Base-by-base conservation (phyloP, 2,888 invertebrate species). In the Nemapogon koenigi region DNA sequence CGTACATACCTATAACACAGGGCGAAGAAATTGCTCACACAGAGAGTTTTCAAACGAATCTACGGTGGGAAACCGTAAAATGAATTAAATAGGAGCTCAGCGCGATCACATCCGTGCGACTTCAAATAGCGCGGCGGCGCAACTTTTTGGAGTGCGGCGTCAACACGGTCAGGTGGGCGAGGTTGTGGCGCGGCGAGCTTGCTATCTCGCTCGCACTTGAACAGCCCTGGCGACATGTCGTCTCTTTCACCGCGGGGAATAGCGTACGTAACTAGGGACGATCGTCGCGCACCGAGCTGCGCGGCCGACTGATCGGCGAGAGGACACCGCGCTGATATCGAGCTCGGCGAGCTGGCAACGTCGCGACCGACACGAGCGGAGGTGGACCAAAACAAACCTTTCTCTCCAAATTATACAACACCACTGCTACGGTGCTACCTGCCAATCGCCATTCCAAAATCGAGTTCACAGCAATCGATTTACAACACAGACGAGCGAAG, bases 101-200 rank as follows among this genome's bases (percentile, higher is more conserved):
- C 51, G 65, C 59, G 68, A 60, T 66, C 62, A 75, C 66, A 71
- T 71, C 67, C 76, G 76, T 75, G 75, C 76, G 72, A 66, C 68
- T 70, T 68, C 72, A 72, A 73, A 73, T 75, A 76, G 76, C 76
- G 76, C 76, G 73, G 69, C 75, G 75, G 75, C 76, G 76, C 75
- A 76, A 75, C 75, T 76, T 76, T 75, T 75, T 73, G 71, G 68
- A 75, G 73, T 69, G 69, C 75, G 75, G 73, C 76, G 65, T 76
- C 76, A 76, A 75, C 78, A 76, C 75, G 71, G 75, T 78, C 78
- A 78, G 78, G 78, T 78, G 78, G 76, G 76, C 73, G 76, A 76
- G 72, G 76, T 78, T 76, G 78, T 78, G 78, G 75, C 76, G 75
- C 70, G 64, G 75, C 66, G 70, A 70, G 75, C 52, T 50, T 47